Percentiles rank a stretch among this genome's conserved stretches.
These are phyloP conservation scores for Teleogryllus oceanicus DNA, from an alignment of 2,888 invertebrate genomes.

Conservation along the genomic window DNA sequence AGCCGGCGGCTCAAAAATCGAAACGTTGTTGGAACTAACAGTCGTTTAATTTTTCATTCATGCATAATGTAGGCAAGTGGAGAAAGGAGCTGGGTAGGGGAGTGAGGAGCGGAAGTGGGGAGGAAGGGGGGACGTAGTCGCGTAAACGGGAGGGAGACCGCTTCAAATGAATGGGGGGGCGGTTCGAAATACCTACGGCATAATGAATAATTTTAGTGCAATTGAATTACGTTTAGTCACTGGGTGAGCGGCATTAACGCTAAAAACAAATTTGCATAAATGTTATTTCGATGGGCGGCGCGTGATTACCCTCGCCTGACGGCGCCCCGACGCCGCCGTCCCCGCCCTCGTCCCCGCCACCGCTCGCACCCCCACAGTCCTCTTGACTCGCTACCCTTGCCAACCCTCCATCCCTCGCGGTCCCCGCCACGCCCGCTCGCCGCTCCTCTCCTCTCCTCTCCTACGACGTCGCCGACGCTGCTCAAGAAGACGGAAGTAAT, in stretches of 20 bases:
- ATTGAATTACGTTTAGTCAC: slow-evolving; percentile 18
- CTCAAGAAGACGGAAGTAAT: slow-evolving; percentile 18
- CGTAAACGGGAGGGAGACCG: background rate
- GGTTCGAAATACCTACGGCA: slow-evolving; percentile 5
- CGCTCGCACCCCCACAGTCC: background rate
- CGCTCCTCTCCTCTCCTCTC: background rate
- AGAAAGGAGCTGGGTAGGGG: background rate
- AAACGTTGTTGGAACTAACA: slow-evolving; percentile 7
- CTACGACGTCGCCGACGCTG: background rate
- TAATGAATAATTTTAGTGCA: slow-evolving; percentile 18
- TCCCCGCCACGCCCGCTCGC: background rate
- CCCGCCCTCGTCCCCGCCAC: background rate
- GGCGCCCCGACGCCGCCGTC: background rate
- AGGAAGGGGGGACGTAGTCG: background rate
- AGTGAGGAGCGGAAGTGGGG: background rate
- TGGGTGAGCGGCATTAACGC: slow-evolving; percentile 7
- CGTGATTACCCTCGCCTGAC: background rate
- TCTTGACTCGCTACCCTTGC: background rate
- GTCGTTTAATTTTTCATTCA: slow-evolving; percentile 18
- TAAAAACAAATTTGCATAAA: slow-evolving; percentile 18
- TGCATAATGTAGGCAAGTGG: slow-evolving; percentile 1
- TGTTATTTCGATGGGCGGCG: background rate
- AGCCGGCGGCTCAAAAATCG: background rate
- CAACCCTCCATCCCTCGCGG: background rate
- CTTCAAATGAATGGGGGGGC: background rate